phyloP scores from a whole-genome alignment of 1,140 invertebrate genomes.

The Bombus vancouverensis region DNA sequence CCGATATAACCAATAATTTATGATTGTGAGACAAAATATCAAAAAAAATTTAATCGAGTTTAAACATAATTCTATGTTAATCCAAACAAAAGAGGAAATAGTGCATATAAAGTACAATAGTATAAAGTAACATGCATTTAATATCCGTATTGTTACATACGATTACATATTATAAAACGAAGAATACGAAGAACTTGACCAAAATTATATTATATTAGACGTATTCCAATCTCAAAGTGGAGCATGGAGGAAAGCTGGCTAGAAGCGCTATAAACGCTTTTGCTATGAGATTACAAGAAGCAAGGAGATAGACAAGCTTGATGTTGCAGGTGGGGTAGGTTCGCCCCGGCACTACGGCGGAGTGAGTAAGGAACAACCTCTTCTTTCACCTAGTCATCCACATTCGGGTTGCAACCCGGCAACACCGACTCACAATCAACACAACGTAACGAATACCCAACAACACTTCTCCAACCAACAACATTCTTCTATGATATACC shows the following conservation, averaged over 20 bases:
- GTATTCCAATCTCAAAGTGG: background rate
- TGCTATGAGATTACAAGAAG: constrained; percentile 29
- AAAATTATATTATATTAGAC: too few species aligned
- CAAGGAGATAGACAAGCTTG: constrained; percentile 75
- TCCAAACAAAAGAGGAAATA: too few species aligned
- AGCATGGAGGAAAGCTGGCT: constrained; percentile 11
- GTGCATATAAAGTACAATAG: too few species aligned
- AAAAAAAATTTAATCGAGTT: too few species aligned
- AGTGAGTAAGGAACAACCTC: constrained; percentile 80
- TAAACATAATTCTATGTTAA: too few species aligned
- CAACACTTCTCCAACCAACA: constrained; percentile 80
- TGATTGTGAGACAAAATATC: too few species aligned
- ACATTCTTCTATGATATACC: constrained; percentile 83
- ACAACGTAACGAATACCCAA: constrained; percentile 81
- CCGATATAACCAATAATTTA: too few species aligned
- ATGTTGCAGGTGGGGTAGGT: constrained; percentile 85
- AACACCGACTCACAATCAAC: constrained; percentile 78
- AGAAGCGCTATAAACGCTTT: constrained; percentile 27
- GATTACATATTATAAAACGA: background rate
- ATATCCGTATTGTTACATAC: background rate
- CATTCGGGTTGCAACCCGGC: constrained; percentile 78
- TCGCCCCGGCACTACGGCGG: constrained; percentile 83
- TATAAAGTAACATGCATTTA: background rate
- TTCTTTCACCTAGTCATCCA: constrained; percentile 84
- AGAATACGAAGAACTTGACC: background rate